phyloP scores from a whole-genome alignment of 2,113 vertebrate species.

The Apeltes quadracus region DNA sequence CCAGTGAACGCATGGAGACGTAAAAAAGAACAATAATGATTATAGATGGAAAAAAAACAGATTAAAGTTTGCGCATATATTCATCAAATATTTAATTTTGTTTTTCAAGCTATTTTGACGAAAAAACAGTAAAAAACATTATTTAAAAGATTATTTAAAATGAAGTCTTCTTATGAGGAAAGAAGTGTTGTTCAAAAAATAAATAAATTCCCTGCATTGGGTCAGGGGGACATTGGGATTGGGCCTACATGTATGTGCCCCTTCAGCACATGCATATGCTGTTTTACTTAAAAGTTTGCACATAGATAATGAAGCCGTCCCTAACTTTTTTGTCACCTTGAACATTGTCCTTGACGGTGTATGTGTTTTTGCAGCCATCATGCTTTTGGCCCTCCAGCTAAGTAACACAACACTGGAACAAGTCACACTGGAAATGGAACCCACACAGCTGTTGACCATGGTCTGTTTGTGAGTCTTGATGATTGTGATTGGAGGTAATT shows the following conservation, averaged over 20 bases:
- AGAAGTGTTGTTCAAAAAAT: too few species aligned
- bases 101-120: too few species aligned
- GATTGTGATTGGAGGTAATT: slow-evolving; percentile 67
- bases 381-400: neutral
- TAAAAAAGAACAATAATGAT: too few species aligned
- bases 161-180: too few species aligned
- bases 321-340: neutral
- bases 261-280: neutral
- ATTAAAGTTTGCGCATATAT: too few species aligned
- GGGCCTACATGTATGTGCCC: neutral
- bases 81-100: too few species aligned
- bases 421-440: slow-evolving; percentile 7
- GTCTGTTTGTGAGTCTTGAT: slow-evolving; percentile 36
- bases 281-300: neutral
- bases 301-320: slow-evolving; percentile 5
- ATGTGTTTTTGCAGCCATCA: neutral
- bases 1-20: too few species aligned
- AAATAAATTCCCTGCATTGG: too few species aligned
- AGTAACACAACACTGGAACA: slow-evolving; percentile 10
- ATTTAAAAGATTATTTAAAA: too few species aligned
- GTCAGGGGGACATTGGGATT: too few species aligned
- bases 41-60: too few species aligned
- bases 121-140: too few species aligned
- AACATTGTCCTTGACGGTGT: slow-evolving; percentile 17
- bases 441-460: slow-evolving; percentile 47